phyloP scores from a whole-genome alignment of 2,113 vertebrate species.

The Emydocephalus ijimae region DNA sequence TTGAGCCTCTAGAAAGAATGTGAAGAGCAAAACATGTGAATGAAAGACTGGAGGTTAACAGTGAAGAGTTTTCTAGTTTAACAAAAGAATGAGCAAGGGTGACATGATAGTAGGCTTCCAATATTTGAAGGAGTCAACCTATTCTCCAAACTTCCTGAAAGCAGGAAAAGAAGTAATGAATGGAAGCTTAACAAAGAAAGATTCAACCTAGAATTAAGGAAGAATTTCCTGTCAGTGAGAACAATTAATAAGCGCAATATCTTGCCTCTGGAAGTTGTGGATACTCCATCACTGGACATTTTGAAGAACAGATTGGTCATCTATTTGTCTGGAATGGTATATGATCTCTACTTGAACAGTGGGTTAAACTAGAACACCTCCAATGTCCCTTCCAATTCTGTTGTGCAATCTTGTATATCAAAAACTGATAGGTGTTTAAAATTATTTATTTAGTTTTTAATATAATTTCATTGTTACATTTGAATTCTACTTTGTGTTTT shows the following conservation, averaged over 20 bases:
- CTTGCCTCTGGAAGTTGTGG: not conserved
- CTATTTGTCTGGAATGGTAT: not conserved
- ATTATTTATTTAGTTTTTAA: not conserved
- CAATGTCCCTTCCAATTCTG: not conserved
- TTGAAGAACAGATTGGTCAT: not conserved
- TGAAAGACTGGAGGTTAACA: not conserved
- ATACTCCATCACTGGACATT: not conserved
- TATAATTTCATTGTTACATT: not conserved
- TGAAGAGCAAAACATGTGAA: not conserved
- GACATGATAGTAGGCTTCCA: not conserved
- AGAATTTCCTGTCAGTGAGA: not conserved
- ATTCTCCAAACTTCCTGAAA: not conserved
- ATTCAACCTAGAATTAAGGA: not conserved
- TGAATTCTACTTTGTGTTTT: not conserved
- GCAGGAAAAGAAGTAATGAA: not conserved
- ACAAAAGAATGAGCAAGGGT: not conserved
- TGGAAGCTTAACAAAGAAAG: not conserved
- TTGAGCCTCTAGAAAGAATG: not conserved
- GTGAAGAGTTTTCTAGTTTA: not conserved
- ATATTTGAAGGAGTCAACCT: not conserved
- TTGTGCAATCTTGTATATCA: not conserved
- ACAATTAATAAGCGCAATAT: not conserved
- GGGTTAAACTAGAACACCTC: not conserved
- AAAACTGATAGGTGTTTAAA: not conserved
- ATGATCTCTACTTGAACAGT: not conserved